These are phyloP conservation scores for Scomber colias DNA, from an alignment of 2,113 vertebrate species.

Conservation along the genomic window DNA sequence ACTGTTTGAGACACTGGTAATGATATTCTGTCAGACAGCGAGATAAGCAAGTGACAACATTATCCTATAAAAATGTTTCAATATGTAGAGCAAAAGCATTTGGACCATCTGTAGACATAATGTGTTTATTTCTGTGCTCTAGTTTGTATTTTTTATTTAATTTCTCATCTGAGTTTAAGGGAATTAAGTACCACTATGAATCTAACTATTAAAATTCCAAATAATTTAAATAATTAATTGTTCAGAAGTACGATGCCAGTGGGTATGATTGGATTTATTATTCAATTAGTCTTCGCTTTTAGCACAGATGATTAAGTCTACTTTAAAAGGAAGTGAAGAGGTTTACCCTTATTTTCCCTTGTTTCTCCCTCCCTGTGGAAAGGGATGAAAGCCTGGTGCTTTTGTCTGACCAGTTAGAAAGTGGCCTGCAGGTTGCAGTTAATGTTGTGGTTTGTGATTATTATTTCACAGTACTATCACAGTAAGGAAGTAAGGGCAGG, in stretches of 20 bases:
- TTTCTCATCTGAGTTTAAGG: not conserved
- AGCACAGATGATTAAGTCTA: conserved; percentile 7
- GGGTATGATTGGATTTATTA: not conserved
- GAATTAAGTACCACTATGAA: not conserved
- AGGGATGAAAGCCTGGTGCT: conserved; percentile 6
- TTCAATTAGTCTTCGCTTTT: conserved; percentile 26
- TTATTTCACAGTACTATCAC: conserved; percentile 18
- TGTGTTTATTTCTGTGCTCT: conserved; percentile 3
- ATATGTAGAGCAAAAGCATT: conserved; percentile 6
- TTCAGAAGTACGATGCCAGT: not conserved
- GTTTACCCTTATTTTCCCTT: not conserved
- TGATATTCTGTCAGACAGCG: conserved; percentile 26
- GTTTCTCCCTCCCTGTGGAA: conserved; percentile 3
- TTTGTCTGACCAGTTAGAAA: conserved; percentile 27
- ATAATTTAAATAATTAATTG: conserved; percentile 10
- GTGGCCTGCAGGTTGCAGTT: conserved; percentile 15
- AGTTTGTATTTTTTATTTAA: not conserved
- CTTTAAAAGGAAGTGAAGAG: not conserved
- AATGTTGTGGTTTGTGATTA: conserved; percentile 35
- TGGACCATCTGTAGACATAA: not conserved
- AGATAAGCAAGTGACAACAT: conserved; percentile 39
- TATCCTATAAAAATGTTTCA: not conserved
- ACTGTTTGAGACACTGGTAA: conserved; percentile 49
- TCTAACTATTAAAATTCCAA: conserved; percentile 9
- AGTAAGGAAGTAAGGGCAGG: conserved; percentile 3